These are phyloP conservation scores for Meiosimyza platycephala DNA, from an alignment of 2,888 invertebrate species.

Conservation along the genomic window DNA sequence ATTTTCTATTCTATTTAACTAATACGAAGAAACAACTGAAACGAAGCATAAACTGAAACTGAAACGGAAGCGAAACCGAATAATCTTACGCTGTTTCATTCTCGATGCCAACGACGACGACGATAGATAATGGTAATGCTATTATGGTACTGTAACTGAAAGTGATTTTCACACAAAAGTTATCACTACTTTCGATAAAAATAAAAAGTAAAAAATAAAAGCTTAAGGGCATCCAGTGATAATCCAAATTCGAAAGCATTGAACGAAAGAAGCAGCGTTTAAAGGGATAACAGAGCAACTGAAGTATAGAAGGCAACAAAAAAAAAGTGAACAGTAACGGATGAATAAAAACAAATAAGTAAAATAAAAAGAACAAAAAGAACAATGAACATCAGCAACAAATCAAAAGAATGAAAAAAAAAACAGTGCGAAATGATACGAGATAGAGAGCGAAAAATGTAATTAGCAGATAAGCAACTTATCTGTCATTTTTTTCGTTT, in stretches of 20 bases:
- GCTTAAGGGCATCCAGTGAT: too few species aligned
- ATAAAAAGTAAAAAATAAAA: neutral
- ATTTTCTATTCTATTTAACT: slow-evolving; percentile 29
- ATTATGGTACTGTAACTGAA: slow-evolving; percentile 22
- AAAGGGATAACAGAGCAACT: neutral
- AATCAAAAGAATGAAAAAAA: neutral
- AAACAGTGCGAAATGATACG: neutral
- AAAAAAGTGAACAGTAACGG: too few species aligned
- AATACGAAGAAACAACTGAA: slow-evolving; percentile 17
- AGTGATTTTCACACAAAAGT: slow-evolving; percentile 33
- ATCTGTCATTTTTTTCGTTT: neutral
- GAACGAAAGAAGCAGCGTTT: too few species aligned
- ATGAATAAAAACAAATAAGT: too few species aligned
- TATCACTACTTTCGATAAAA: slow-evolving; percentile 12
- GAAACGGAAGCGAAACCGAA: slow-evolving; percentile 14
- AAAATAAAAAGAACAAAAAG: neutral
- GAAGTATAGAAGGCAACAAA: neutral
- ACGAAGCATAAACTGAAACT: slow-evolving; percentile 7
- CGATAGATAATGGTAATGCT: neutral
- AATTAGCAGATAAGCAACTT: slow-evolving; percentile 32
- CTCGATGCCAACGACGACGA: too few species aligned
- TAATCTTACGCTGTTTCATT: neutral
- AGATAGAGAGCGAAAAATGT: slow-evolving; percentile 20
- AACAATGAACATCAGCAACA: too few species aligned
- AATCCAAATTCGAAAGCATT: too few species aligned